Evolutionary conservation across 2,888 invertebrate species (phyloP).

Genomic region (Saturnia japonica): DNA sequence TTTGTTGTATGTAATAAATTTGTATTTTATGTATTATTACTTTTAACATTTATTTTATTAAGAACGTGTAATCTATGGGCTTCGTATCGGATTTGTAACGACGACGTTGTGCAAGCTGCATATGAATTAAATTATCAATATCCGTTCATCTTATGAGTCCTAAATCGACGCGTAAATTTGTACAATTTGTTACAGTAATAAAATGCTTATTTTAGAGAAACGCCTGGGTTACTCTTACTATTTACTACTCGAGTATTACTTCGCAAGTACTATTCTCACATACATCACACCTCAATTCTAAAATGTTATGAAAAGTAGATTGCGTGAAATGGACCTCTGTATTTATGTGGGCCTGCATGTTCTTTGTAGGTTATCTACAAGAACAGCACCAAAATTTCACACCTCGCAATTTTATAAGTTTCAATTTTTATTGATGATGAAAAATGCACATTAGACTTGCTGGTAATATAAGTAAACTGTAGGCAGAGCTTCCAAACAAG

Average conservation of each 20-base stretch:
- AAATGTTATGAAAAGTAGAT: not conserved
- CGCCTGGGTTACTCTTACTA: not conserved
- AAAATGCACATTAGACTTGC: not conserved
- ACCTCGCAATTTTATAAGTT: not conserved
- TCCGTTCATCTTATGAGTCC: not conserved
- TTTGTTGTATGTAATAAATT: not conserved
- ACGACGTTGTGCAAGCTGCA: not conserved
- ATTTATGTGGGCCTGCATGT: not conserved
- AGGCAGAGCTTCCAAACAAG: not conserved
- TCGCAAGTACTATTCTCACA: not conserved
- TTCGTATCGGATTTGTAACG: not conserved
- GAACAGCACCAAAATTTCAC: not conserved
- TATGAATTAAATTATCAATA: slow-evolving; percentile 4
- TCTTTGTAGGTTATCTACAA: not conserved
- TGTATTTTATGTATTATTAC: not conserved
- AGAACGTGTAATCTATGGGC: not conserved
- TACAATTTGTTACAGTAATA: not conserved
- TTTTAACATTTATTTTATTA: not conserved
- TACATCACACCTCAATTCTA: not conserved
- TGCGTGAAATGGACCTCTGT: not conserved
- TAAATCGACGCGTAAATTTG: not conserved
- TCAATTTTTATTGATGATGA: not conserved
- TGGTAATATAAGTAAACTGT: not conserved
- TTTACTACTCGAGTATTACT: too few species aligned
- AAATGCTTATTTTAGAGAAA: not conserved